These are phyloP conservation scores for Platycercus adscitus DNA, from an alignment of 2,113 vertebrate genomes.

Conservation along the genomic window DNA sequence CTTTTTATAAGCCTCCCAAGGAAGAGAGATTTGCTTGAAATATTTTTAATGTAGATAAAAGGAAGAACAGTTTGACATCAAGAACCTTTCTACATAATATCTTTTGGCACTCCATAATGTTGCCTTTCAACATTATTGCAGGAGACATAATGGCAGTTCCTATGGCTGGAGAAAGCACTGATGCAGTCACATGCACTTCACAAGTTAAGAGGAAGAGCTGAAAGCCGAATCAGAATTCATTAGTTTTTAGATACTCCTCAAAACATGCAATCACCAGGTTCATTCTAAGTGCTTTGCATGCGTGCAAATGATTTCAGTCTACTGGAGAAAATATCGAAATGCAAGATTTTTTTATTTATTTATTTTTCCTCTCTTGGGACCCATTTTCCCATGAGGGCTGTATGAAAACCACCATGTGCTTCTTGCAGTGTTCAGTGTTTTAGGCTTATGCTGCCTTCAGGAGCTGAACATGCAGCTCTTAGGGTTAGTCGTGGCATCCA, in stretches of 20 bases:
- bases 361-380: not conserved
- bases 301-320: constrained; percentile 17
- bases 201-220: not conserved
- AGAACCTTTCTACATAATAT: not conserved
- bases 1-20: not conserved
- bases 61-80: not conserved
- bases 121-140: not conserved
- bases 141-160: not conserved
- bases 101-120: not conserved
- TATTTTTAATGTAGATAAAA: not conserved
- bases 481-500: not conserved
- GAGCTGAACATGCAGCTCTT: not conserved
- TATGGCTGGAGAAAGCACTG: not conserved
- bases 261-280: not conserved
- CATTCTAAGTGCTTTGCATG: not conserved
- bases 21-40: not conserved
- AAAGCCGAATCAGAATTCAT: not conserved
- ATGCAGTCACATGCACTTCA: not conserved
- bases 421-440: not conserved
- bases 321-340: not conserved
- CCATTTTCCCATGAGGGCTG: not conserved
- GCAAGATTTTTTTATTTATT: not conserved
- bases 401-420: not conserved
- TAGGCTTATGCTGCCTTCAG: not conserved
- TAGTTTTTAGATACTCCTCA: not conserved